Percentiles rank a stretch among this genome's conserved stretches.
phyloP scores from a whole-genome alignment of 1,140 invertebrate species.

The Fopius arisanus region DNA sequence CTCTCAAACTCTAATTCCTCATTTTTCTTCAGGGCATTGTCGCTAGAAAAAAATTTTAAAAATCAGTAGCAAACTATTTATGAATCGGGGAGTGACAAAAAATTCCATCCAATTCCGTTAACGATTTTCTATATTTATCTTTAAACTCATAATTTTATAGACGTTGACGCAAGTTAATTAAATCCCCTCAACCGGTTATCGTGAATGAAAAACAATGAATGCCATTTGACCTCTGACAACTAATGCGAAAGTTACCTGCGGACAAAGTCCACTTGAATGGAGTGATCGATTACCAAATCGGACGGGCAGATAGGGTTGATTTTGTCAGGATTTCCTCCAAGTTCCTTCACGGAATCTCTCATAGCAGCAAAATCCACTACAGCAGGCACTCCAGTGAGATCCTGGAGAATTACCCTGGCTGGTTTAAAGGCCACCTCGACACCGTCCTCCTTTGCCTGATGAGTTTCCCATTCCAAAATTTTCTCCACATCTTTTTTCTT shows the following conservation, averaged over 20 bases:
- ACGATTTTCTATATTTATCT: too few relatives aligned
- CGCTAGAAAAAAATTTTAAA: constrained; percentile 67
- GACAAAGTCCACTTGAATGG: constrained; percentile 94
- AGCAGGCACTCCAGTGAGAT: constrained; percentile 96
- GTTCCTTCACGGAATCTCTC: constrained; percentile 89
- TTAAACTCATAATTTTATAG: too few relatives aligned
- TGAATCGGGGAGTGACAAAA: not conserved
- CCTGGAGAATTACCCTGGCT: constrained; percentile 94
- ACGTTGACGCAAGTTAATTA: too few relatives aligned
- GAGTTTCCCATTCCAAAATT: constrained; percentile 89
- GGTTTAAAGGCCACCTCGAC: constrained; percentile 97
- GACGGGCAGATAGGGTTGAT: constrained; percentile 98
- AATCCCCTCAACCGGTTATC: too few relatives aligned
- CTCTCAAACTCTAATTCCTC: constrained; percentile 95
- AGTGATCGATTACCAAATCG: constrained; percentile 98
- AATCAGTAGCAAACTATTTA: constrained; percentile 13
- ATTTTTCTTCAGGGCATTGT: constrained; percentile 91
- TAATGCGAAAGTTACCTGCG: constrained; percentile 72
- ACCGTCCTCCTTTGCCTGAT: constrained; percentile 73
- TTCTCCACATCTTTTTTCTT: constrained; percentile 87
- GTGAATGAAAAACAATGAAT: not conserved
- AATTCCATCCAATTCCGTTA: not conserved
- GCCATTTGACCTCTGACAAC: constrained; percentile 17
- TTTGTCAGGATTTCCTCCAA: constrained; percentile 89
- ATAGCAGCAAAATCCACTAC: constrained; percentile 99